Percentiles rank a stretch among this genome's conserved stretches.
Evolutionary conservation across 2,113 vertebrate species (phyloP).

Genomic region (Triplophysa rosa): DNA sequence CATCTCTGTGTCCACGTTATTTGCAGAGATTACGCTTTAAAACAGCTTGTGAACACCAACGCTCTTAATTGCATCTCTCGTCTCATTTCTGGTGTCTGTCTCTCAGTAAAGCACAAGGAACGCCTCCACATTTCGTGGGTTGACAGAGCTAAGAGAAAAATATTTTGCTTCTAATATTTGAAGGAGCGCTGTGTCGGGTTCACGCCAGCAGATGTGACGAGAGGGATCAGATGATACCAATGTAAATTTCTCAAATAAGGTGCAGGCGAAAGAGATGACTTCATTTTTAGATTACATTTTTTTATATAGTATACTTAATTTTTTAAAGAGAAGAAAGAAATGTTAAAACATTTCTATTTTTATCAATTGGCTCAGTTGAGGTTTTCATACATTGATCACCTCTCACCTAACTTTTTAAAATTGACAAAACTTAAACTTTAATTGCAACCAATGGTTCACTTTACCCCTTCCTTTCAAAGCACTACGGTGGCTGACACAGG

Average conservation of each 20-base stretch:
- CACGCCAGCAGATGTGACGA: conserved; percentile 18
- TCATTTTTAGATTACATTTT: too few relatives aligned
- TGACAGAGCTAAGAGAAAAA: neutral
- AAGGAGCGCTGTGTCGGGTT: neutral
- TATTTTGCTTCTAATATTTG: neutral
- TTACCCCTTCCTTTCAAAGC: too few relatives aligned
- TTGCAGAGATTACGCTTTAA: conserved; percentile 14
- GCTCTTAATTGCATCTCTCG: conserved; percentile 22
- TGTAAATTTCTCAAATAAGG: conserved; percentile 17
- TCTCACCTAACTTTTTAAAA: too few relatives aligned
- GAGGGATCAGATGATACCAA: conserved; percentile 13
- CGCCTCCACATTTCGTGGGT: conserved; percentile 23
- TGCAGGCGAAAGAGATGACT: neutral
- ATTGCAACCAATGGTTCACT: too few relatives aligned
- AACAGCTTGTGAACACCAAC: conserved; percentile 5
- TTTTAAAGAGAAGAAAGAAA: too few relatives aligned
- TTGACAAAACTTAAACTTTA: too few relatives aligned
- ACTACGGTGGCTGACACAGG: too few relatives aligned
- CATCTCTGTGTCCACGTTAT: conserved; percentile 4
- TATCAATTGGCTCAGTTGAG: too few relatives aligned
- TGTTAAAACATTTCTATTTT: too few relatives aligned
- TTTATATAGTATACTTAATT: too few relatives aligned
- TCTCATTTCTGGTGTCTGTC: conserved; percentile 26
- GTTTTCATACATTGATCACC: too few relatives aligned
- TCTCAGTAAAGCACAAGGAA: conserved; percentile 1